phyloP scores from a whole-genome alignment of 2,797 vertebrate species.

The Clarias platycephalus region DNA sequence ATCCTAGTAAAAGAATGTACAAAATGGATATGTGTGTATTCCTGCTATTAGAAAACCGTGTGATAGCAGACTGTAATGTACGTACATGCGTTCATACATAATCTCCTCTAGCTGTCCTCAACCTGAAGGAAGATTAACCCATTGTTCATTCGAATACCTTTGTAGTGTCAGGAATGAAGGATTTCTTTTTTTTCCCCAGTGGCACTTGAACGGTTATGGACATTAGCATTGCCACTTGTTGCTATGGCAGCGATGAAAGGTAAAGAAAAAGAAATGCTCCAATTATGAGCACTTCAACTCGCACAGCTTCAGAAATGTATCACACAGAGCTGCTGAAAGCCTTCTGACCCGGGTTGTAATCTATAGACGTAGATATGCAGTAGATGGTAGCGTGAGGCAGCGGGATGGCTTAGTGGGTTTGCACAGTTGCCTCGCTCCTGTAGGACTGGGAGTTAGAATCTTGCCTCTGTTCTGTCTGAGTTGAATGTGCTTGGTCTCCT shows the following conservation, averaged over 20 bases:
- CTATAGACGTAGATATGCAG: not conserved
- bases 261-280: not conserved
- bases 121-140: not conserved
- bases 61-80: not conserved
- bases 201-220: not conserved
- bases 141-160: not conserved
- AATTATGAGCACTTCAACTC: not conserved
- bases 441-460: too few relatives aligned
- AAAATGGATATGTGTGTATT: not conserved
- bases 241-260: conserved; percentile 13
- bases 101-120: not conserved
- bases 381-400: not conserved
- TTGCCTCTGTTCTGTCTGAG: too few relatives aligned
- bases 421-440: too few relatives aligned
- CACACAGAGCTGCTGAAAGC: not conserved
- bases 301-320: conserved; percentile 4
- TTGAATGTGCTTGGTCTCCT: too few relatives aligned
- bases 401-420: too few relatives aligned
- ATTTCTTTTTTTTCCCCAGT: not conserved
- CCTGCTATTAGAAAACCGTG: not conserved
- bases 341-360: not conserved
- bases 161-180: not conserved
- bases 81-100: not conserved
- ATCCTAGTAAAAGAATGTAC: not conserved
- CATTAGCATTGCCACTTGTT: not conserved